Percentiles rank a stretch among this genome's conserved stretches.
These are phyloP conservation scores for Seira musarum DNA, from an alignment of 2,888 invertebrate species.

Conservation along the genomic window DNA sequence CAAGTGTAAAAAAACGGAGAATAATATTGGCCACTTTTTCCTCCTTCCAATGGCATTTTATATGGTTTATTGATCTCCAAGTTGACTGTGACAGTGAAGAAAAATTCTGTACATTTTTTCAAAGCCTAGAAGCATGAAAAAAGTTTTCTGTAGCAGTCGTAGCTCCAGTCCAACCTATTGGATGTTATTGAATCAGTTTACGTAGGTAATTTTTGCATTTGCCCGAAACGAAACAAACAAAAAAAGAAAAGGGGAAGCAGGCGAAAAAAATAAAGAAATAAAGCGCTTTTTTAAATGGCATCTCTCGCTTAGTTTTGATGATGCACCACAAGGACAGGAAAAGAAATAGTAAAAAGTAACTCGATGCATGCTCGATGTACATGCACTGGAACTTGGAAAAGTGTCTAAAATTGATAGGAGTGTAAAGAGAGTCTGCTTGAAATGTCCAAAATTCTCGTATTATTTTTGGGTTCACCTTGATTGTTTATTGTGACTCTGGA, in stretches of 20 bases:
- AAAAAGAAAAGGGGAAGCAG: background rate
- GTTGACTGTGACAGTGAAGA: constrained; percentile 45
- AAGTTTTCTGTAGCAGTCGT: background rate
- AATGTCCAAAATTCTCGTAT: background rate
- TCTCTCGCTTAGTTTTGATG: background rate
- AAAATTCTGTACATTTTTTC: background rate
- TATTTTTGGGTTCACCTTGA: background rate
- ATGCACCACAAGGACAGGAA: background rate
- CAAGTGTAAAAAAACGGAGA: too few relatives aligned
- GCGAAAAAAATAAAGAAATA: background rate
- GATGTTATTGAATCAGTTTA: background rate
- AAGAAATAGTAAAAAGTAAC: background rate
- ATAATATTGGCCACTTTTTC: background rate
- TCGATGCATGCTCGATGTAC: background rate
- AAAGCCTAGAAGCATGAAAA: too few relatives aligned
- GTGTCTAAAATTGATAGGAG: too few relatives aligned
- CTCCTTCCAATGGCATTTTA: constrained; percentile 3
- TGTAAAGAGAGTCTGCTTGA: background rate
- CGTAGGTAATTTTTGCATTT: too few relatives aligned
- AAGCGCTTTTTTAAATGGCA: background rate
- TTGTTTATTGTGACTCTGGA: background rate
- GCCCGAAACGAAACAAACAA: too few relatives aligned
- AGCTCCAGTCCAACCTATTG: background rate
- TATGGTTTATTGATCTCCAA: constrained; percentile 55
- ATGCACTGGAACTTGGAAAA: too few relatives aligned